Evolutionary conservation across 1,140 invertebrate species (phyloP), one percentile per base, ranked within the genome.

Genomic region (Elymnias hypermnestra): DNA sequence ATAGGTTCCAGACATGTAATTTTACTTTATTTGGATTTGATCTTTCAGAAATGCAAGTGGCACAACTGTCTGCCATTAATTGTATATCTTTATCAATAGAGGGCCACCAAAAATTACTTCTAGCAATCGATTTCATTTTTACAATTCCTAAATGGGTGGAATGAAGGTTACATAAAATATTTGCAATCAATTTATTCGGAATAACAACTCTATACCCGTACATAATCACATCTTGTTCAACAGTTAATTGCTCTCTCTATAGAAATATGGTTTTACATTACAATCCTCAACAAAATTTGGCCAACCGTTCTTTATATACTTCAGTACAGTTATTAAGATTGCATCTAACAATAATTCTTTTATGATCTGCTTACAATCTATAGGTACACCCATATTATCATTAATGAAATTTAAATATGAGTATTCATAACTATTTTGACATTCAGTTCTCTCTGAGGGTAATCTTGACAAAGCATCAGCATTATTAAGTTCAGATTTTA

Each of bases 401-500:
- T n/a, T n/a, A n/a, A n/a, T n/a, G n/a, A n/a, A n/a, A n/a, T n/a
- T n/a, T n/a, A n/a, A n/a, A n/a, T n/a, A n/a, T n/a, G n/a, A 33
- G 17, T 33, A 15, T 33, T 4, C 12, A 33, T 15, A 14, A 15
- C 13, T 33, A 7, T 15, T 15, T 33, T 31, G 1, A 31, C 10
- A 2, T 3, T 12, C 13, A 13, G 14, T 12, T 12, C 7, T 13
- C 3, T 31, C 28, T 31, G 14, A 31, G 2, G 28, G 28, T 14
- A 31, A 33, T 10, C 29, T 14, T 15, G 29, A 33, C 12, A 47
- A 47, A 9, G 35, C 25, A 31, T 47, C 44, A 8, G 44, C 44
- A 13, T 38, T 38, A 15, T 29, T 21, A 21, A 21, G 26, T 29
- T 23, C 35, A 26, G 17, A 36, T 17, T 38, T 26, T 7, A 47